A percentile compares a stretch with the other conserved stretches of the same genome.
These are phyloP conservation scores for Drosophila planitibia DNA, from an alignment of 2,888 invertebrate species.

Conservation along the genomic window DNA sequence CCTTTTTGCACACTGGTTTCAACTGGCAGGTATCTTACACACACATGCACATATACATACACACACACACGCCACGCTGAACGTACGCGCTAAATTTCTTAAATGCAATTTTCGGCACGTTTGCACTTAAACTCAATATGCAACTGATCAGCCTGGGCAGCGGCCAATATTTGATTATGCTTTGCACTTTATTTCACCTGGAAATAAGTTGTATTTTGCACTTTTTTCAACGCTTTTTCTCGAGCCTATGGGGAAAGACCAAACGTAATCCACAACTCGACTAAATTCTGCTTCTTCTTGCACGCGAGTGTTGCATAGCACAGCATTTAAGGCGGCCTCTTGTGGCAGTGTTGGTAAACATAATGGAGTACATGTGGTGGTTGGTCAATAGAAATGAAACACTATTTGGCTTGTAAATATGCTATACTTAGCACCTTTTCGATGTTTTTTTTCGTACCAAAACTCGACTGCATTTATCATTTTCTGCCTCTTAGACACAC, in stretches of 20 bases:
- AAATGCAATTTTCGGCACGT: conserved; percentile 49
- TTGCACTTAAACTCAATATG: conserved; percentile 17
- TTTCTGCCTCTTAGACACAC: neutral
- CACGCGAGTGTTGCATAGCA: conserved; percentile 38
- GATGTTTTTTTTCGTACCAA: conserved; percentile 28
- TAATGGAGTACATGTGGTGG: neutral
- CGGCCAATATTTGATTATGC: conserved; percentile 17
- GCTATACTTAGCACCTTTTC: conserved; percentile 18
- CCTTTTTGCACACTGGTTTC: conserved; percentile 44
- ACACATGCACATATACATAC: conserved; percentile 63
- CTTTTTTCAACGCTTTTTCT: conserved; percentile 49
- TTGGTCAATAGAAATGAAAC: neutral
- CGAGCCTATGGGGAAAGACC: conserved; percentile 20
- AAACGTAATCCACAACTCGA: conserved; percentile 67
- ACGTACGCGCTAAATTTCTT: conserved; percentile 71
- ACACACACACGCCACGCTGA: conserved; percentile 78
- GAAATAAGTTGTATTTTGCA: conserved; percentile 35
- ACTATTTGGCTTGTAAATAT: neutral
- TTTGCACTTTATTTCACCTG: conserved; percentile 35
- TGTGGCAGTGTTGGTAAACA: conserved; percentile 25
- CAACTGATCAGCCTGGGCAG: conserved; percentile 21
- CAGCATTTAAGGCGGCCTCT: conserved; percentile 55
- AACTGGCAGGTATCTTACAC: conserved; percentile 67
- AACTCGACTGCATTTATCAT: neutral
- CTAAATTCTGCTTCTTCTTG: conserved; percentile 40